Conservation (phyloP, 1,140 invertebrate species). For the Drosophila lini region DNA sequence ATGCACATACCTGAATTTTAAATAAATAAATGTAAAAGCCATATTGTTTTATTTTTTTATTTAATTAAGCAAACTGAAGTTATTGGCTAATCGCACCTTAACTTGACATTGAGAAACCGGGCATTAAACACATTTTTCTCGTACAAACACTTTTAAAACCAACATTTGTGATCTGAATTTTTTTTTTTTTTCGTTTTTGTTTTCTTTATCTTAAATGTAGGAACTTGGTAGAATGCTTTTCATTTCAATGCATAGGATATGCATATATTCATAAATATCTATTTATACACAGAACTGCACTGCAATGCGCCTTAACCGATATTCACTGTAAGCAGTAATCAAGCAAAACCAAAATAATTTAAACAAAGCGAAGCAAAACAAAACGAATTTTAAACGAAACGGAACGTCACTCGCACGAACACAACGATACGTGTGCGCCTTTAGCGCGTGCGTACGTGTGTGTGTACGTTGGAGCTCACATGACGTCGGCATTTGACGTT, state of each 20-base stretch:
- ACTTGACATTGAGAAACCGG: not conserved
- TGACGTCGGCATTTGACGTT: slow-evolving; percentile 34
- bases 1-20: no score
- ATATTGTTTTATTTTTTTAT: no score
- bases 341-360: slow-evolving; percentile 21
- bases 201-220: not conserved
- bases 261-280: not conserved
- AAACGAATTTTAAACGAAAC: slow-evolving; percentile 24
- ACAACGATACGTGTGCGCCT: slow-evolving; percentile 27
- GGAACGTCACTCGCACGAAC: slow-evolving; percentile 32
- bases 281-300: not conserved
- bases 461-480: slow-evolving; percentile 24
- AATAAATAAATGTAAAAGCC: no score
- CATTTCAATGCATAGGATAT: not conserved
- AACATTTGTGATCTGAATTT: not conserved
- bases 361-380: slow-evolving; percentile 21
- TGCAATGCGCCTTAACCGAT: slow-evolving; percentile 1
- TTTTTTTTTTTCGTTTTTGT: not conserved
- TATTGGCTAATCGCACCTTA: not conserved
- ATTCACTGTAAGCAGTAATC: slow-evolving; percentile 27
- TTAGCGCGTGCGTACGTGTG: slow-evolving; percentile 31
- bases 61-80: not conserved
- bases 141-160: not conserved
- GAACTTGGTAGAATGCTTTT: not conserved
- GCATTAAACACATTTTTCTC: not conserved